A percentile compares a stretch with the other conserved stretches of the same genome.
These are phyloP conservation scores for Parauchenoglanis ngamensis DNA, from an alignment of 2,797 vertebrate species.

Conservation along the genomic window DNA sequence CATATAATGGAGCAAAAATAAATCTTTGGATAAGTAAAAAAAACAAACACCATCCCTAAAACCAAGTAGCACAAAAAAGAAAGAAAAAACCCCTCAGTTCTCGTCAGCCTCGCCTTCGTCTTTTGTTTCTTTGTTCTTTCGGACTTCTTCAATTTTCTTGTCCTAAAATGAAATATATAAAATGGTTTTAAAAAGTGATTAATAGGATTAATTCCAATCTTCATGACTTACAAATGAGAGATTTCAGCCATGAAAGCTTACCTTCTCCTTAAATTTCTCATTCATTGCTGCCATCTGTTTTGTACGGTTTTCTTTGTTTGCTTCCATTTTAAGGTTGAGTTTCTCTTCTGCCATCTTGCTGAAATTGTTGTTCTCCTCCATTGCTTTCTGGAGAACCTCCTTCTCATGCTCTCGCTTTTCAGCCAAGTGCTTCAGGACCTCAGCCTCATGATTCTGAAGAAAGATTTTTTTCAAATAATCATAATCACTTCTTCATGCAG, in stretches of 20 bases:
- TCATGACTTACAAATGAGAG: background rate
- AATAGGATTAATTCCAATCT: background rate
- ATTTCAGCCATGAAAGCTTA: slow-evolving; percentile 52
- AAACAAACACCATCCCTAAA: slow-evolving; percentile 45
- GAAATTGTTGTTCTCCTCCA: slow-evolving; percentile 90
- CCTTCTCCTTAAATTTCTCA: slow-evolving; percentile 93
- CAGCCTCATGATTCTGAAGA: slow-evolving; percentile 85
- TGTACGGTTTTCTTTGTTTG: slow-evolving; percentile 90
- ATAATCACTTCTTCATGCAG: background rate
- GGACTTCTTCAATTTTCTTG: slow-evolving; percentile 91
- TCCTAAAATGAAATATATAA: slow-evolving; percentile 74
- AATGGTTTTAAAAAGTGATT: background rate
- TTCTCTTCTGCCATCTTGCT: slow-evolving; percentile 93
- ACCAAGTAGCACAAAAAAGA: slow-evolving; percentile 44
- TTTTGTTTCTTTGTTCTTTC: slow-evolving; percentile 91
- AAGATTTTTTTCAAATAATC: background rate
- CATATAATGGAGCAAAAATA: slow-evolving; percentile 62
- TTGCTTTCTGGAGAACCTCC: slow-evolving; percentile 91
- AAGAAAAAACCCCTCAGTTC: slow-evolving; percentile 54
- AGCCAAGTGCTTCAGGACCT: slow-evolving; percentile 88
- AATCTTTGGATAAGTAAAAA: slow-evolving; percentile 71
- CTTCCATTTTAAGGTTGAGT: slow-evolving; percentile 92
- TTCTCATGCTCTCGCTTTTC: slow-evolving; percentile 93
- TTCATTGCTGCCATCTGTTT: slow-evolving; percentile 89
- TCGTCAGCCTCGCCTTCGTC: slow-evolving; percentile 70